Evolutionary conservation across 2,888 invertebrate genomes (phyloP).

Genomic region (Leucoma salicis): DNA sequence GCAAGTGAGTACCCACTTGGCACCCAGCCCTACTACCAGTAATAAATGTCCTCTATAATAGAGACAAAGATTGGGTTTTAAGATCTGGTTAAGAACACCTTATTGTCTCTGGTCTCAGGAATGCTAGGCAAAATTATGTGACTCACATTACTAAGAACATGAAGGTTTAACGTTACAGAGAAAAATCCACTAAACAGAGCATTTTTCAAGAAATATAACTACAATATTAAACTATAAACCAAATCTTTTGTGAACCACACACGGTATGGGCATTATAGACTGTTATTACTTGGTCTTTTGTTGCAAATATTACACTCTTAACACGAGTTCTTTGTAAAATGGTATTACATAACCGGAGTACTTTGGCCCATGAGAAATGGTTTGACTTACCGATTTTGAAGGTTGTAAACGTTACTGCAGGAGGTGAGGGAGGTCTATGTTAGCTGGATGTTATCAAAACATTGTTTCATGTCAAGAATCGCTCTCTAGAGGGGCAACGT

Average conservation of each 20-base stretch:
- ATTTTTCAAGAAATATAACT: slow-evolving; percentile 58
- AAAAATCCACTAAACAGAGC: slow-evolving; percentile 43
- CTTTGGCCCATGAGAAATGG: slow-evolving; percentile 13
- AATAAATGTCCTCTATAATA: no score
- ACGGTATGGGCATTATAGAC: slow-evolving; percentile 19
- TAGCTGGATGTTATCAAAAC: slow-evolving; percentile 29
- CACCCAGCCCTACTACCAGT: no score
- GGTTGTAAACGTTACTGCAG: slow-evolving; percentile 10
- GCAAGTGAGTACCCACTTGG: no score
- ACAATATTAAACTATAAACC: slow-evolving; percentile 51
- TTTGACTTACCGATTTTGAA: slow-evolving; percentile 4
- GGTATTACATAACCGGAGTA: slow-evolving; percentile 20
- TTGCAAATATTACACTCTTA: slow-evolving; percentile 9
- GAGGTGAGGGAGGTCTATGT: slow-evolving; percentile 23
- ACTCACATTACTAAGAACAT: slow-evolving; percentile 36
- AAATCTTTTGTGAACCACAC: slow-evolving; percentile 40
- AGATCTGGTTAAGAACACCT: no score
- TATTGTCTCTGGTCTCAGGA: not conserved
- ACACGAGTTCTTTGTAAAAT: slow-evolving; percentile 21
- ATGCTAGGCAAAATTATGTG: not conserved
- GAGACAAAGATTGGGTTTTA: no score
- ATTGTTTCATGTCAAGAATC: slow-evolving; percentile 44
- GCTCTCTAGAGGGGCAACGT: slow-evolving; percentile 37
- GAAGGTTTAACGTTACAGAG: slow-evolving; percentile 32
- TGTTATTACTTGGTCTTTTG: slow-evolving; percentile 22